Conservation (phyloP, 1,140 invertebrate genomes). For the Parasteatoda tepidariorum region DNA sequence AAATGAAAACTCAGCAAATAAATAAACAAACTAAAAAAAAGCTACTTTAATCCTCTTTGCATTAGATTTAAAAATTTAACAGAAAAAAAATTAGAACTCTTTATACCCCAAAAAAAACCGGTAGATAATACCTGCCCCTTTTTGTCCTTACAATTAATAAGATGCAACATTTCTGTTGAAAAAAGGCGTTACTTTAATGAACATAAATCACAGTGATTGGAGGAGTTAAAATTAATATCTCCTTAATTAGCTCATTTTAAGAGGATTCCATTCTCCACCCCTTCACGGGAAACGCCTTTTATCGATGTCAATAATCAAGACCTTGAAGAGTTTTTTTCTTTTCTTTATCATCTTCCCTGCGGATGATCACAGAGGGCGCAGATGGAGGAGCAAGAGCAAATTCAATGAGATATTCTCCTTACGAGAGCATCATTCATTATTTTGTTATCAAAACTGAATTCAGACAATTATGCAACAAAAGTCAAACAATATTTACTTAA, state of each 20-base stretch:
- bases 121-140: no score
- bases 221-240: slow-evolving; percentile 36
- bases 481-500: no score
- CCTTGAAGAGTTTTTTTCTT: slow-evolving; percentile 35
- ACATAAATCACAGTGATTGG: slow-evolving; percentile 51
- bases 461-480: no score
- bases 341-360: slow-evolving; percentile 17
- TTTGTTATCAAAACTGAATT: neutral
- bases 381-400: neutral
- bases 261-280: slow-evolving; percentile 22
- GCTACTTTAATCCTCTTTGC: no score
- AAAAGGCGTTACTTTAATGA: slow-evolving; percentile 56
- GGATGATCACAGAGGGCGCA: neutral
- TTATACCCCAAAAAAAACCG: no score
- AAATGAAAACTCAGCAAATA: no score
- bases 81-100: no score
- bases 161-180: slow-evolving; percentile 32
- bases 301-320: slow-evolving; percentile 54
- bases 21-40: no score
- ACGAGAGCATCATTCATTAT: slow-evolving; percentile 22
- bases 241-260: slow-evolving; percentile 56
- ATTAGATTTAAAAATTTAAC: no score
- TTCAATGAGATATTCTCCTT: slow-evolving; percentile 1
- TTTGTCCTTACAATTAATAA: slow-evolving; percentile 40
- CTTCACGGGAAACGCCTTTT: slow-evolving; percentile 47